Conservation (phyloP, 2,888 invertebrate genomes). For the Aphidoletes aphidimyza region DNA sequence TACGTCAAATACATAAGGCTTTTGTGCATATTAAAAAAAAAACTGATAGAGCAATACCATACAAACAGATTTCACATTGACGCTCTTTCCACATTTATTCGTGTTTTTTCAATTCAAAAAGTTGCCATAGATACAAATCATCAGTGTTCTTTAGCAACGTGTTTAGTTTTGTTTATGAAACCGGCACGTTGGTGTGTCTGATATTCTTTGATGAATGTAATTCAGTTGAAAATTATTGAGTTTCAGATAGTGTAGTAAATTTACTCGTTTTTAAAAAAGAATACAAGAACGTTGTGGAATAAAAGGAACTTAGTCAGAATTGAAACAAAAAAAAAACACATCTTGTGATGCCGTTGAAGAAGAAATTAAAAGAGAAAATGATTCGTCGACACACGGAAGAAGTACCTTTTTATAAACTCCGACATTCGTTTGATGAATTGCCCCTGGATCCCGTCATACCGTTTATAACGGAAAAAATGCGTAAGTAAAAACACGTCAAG, state of each 20-base stretch:
- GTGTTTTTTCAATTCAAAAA: background rate
- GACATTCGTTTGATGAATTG: conserved; percentile 64
- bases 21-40: background rate
- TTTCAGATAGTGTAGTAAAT: background rate
- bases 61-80: background rate
- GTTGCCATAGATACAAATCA: background rate
- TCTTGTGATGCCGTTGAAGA: background rate
- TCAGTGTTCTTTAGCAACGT: conserved; percentile 31
- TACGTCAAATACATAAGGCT: too few species aligned
- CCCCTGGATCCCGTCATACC: conserved; percentile 63
- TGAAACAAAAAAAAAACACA: too few species aligned
- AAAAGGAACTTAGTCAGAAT: too few species aligned
- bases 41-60: too few species aligned
- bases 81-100: background rate
- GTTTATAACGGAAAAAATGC: conserved; percentile 58
- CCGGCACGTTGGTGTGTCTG: background rate
- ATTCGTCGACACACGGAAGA: conserved; percentile 60
- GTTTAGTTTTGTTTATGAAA: background rate
- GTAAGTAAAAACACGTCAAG: too few species aligned
- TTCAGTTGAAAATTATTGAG: background rate
- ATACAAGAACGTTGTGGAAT: too few species aligned
- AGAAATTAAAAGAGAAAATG: background rate
- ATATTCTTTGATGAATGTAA: background rate
- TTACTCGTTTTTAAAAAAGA: too few species aligned
- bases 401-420: conserved; percentile 64